These are phyloP conservation scores for Halesus radiatus DNA, from an alignment of 1,140 invertebrate species.

Conservation along the genomic window DNA sequence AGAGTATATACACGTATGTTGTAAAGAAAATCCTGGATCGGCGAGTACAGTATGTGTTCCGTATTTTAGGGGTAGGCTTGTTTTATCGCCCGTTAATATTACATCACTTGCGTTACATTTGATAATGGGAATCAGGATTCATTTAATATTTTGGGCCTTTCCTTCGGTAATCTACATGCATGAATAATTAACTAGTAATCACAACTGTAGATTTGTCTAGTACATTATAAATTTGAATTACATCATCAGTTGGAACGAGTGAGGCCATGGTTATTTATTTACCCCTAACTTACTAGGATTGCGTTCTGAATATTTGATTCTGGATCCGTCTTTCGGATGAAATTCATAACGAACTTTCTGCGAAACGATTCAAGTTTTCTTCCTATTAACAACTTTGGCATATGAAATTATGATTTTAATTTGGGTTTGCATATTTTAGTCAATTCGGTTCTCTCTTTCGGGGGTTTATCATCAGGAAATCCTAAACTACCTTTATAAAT, in stretches of 20 bases:
- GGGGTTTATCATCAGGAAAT: not conserved
- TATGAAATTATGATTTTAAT: constrained; percentile 20
- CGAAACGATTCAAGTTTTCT: constrained; percentile 30
- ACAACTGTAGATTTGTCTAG: constrained; percentile 54
- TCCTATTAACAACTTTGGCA: constrained; percentile 15
- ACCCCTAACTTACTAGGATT: constrained; percentile 48
- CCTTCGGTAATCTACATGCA: constrained; percentile 33
- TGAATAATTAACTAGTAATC: constrained; percentile 53
- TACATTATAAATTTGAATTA: constrained; percentile 55
- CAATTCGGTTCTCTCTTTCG: not conserved
- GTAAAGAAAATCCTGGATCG: too few species aligned
- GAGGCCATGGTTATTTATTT: constrained; percentile 53
- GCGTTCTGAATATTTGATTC: constrained; percentile 58
- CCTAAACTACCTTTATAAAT: not conserved
- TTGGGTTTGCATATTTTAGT: constrained; percentile 21
- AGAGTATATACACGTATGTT: too few species aligned
- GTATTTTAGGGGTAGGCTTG: not conserved
- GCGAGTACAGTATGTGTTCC: not conserved
- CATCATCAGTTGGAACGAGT: constrained; percentile 41
- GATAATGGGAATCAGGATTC: constrained; percentile 32
- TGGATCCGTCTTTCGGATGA: constrained; percentile 52
- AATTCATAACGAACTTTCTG: constrained; percentile 32
- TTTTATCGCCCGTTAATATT: constrained; percentile 27
- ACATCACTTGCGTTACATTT: constrained; percentile 22
- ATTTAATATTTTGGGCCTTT: constrained; percentile 41